Base-by-base conservation (phyloP, 2,113 vertebrate genomes). In the Lepisosteus osseus region DNA sequence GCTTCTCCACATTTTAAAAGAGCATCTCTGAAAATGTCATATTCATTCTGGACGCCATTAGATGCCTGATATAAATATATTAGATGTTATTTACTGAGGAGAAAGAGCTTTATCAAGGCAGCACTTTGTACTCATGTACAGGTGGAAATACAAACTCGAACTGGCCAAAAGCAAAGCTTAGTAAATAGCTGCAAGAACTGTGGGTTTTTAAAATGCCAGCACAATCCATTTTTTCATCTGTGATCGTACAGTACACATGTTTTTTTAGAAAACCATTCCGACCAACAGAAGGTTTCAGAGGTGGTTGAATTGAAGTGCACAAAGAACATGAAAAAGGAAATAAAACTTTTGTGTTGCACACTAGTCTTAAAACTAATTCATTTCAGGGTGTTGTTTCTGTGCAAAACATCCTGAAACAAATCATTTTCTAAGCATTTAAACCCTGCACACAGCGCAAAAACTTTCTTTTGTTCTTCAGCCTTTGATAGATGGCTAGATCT, bases 21-120 rank as follows among this genome's bases (percentile, higher is more conserved):
- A 47, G 15, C 65, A 17, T 67, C 9, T 67, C 65, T 51, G 65
- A 17, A 67, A 13, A 67, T 17, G 65, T 47, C 8, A 54, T 15
- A 9, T 15, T 6, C n/a, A 7, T 67, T 64, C 62, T 42, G n/a
- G 3, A 47, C n/a, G 44, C 40, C 40, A 17, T 67, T 47, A 51
- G 65, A 15, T 66, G 44, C 47, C 6, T 8, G 2, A 9, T 54
- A 5, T 17, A 17, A 15, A 47, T 29, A 2, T 29, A 47, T 51
- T 29, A 14, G 64, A 13, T 13, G 7, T 55, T 51, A 67, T 67
- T 67, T 51, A 29, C 13, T 54, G 54, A 7, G 15, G 42, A 67
- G 47, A 3, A 7, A 17, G 65, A 67, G 45, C 13, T 51, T 54
- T 29, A 65, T 7, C 9, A n/a, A 67, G 1, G 65, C 65, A 15